Base-by-base conservation (phyloP, 2,888 invertebrate species). In the Orthosia incerta region DNA sequence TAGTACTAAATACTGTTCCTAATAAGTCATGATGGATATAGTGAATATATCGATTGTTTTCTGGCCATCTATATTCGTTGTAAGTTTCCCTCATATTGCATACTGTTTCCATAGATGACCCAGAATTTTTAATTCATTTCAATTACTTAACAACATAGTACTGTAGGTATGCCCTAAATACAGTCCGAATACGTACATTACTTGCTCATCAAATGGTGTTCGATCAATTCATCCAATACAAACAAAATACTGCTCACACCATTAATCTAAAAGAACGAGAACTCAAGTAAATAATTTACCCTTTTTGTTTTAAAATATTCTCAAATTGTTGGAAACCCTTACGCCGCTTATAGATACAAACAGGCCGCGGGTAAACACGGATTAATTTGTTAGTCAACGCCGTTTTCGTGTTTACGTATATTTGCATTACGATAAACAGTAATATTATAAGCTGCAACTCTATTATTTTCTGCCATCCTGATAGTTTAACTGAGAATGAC, bases 301-400 rank as follows among this genome's bases (percentile, higher is more conserved):
- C 63, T 70, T 81, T 82, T 71, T 68, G 71, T 71, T 71, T 75
- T 51, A 70, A 82, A 70, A 83, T 71, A 68, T 74, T 81, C 39
- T 60, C 46, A 57, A 81, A 70, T 67, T 63, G 48, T 71, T 64
- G 56, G 12, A 56, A 82, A 57, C 63, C 80, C 53, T 67, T 64
- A 60, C 63, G 39, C 61, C 60, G 66, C 51, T 70, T 79, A 61
- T 46, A 46, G 16, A 63, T 31, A 64, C 59, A 69, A 72, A 70
- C 56, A 67, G n/a, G 66, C 64, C 64, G 39, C 48, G 53, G 26
- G 48, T 76, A 82, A 83, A 82, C 57, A 70, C 61, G 68, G 53
- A 73, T 83, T 65, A 71, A 80, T 73, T 67, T 67, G 70, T 64
- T 79, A 79, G 79, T 76, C 66, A 72, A 56, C 46, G 50, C 53